Conservation (phyloP, 2,113 vertebrate genomes). For the Gymnobelideus leadbeateri region DNA sequence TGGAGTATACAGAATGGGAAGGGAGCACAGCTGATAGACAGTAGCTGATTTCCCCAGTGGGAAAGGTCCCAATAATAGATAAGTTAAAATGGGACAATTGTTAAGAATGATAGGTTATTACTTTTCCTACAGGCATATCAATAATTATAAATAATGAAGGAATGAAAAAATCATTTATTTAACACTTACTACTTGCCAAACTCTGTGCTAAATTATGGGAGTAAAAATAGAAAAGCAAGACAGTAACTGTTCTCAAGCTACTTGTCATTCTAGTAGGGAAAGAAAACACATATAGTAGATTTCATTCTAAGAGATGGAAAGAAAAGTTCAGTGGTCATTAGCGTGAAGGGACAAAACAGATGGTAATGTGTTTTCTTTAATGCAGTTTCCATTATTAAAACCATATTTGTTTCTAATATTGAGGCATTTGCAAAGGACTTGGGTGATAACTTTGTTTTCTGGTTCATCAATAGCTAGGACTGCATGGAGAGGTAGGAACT, state of each 20-base stretch:
- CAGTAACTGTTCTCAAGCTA: background rate
- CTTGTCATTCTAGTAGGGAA: background rate
- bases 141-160: conserved; percentile 1
- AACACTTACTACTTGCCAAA: background rate
- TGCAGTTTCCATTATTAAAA: background rate
- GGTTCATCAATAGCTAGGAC: background rate
- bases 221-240: background rate
- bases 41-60: background rate
- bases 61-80: background rate
- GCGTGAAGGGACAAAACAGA: background rate
- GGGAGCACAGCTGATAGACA: background rate
- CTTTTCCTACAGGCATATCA: background rate
- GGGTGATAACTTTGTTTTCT: background rate
- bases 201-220: background rate
- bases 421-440: background rate
- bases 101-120: background rate
- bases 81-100: background rate
- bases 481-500: background rate
- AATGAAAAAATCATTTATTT: background rate
- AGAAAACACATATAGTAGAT: background rate
- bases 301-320: background rate
- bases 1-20: background rate
- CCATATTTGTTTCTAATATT: background rate
- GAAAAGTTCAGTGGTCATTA: background rate
- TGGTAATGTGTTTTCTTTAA: background rate